Percentiles rank a stretch among this genome's conserved stretches.
phyloP scores from a whole-genome alignment of 2,888 invertebrate genomes.

The Tineola bisselliella region DNA sequence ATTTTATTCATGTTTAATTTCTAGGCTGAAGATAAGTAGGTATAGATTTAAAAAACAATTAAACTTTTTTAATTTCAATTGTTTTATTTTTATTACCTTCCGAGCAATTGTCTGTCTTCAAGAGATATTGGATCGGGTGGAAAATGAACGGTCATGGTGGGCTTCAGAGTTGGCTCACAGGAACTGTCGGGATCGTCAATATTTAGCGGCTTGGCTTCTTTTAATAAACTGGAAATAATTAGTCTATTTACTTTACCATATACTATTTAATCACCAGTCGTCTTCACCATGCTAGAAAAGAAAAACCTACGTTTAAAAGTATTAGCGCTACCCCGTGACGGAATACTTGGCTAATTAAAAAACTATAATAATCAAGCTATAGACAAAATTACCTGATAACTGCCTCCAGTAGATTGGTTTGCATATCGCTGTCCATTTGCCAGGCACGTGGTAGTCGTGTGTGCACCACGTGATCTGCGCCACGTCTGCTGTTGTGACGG shows the following conservation, averaged over 20 bases:
- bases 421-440: conserved; percentile 90
- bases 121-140: conserved; percentile 74
- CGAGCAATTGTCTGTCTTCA: conserved; percentile 89
- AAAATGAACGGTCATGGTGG: conserved; percentile 43
- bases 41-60: no score
- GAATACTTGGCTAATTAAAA: no score
- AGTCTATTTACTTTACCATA: no score
- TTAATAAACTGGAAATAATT: conserved; percentile 71
- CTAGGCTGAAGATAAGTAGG: no score
- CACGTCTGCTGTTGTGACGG: conserved; percentile 86
- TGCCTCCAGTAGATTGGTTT: conserved; percentile 93
- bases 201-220: conserved; percentile 88
- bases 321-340: no score
- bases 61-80: no score
- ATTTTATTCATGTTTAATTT: no score
- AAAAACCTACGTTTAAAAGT: no score
- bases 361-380: no score
- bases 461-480: conserved; percentile 91
- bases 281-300: no score
- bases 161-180: conserved; percentile 44
- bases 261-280: no score
- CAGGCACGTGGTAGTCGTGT: conserved; percentile 86
- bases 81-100: conserved; percentile 62
- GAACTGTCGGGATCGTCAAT: conserved; percentile 69
- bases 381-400: conserved; percentile 84